Base-by-base conservation (phyloP, 2,888 invertebrate genomes). In the Cylloceria caligata region DNA sequence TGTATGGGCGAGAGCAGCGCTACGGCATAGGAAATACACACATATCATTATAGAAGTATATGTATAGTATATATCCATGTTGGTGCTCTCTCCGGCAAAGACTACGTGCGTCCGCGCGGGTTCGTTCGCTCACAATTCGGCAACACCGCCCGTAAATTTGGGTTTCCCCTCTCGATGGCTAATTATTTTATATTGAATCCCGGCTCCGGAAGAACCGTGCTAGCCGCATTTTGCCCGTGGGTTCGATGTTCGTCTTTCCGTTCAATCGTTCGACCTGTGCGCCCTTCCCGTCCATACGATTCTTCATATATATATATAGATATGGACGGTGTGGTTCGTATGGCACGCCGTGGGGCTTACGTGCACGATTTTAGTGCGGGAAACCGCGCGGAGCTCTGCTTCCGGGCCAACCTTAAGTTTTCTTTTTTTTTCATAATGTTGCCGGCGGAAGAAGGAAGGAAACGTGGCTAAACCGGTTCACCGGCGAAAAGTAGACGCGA, bases 1-100 rank as follows among this genome's bases (percentile, higher is more conserved):
- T 7, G 39, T 52, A 60, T 60, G 65, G 55, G 49, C 71, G 64
- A 76, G 85, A 83, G 47, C 42, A 36, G 83, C 86, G 76, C 78
- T 80, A 82, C 84, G 88, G 79, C 86, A 85, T 90, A 90, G 90
- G 89, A 91, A 91, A 91, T 90, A 88, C 87, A 89, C 90, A 90
- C 90, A 90, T 89, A 87, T 90, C 89, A 91, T 90, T 90, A 90
- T 86, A 80, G 69, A 42, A 30, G 27, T 60, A 67, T 72, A 79
- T 73, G 42, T 57, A 42, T 80, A 55, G 47, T 57, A 55, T 39
- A 64, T 71, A 52, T 68, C 36, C 36, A 16, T 67, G 30, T 34
- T 34, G 42, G 67, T 68, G 19, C 60, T 36, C 39, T 62, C 52
- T 62, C 21, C 65, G 60, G 11, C 68, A 47, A 52, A 45, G 78